Conservation (phyloP, 1,140 invertebrate species). For the Manduca sexta region DNA sequence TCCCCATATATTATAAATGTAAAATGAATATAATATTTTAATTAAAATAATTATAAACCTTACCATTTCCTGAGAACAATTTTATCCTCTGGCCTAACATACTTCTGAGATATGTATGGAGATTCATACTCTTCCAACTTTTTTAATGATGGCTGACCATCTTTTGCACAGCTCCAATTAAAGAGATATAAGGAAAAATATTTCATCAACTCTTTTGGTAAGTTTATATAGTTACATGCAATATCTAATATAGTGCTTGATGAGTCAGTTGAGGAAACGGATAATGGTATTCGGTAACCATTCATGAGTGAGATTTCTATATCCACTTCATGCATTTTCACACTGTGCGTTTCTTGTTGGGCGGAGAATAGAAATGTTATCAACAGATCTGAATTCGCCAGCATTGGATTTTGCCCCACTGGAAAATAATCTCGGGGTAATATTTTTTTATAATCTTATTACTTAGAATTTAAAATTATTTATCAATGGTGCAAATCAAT, state of each 20-base stretch:
- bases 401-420: slow-evolving; percentile 89
- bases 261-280: slow-evolving; percentile 85
- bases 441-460: slow-evolving; percentile 2
- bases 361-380: slow-evolving; percentile 91
- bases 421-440: slow-evolving; percentile 35
- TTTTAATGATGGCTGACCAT: slow-evolving; percentile 84
- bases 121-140: slow-evolving; percentile 97
- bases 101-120: slow-evolving; percentile 90
- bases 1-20: too few relatives aligned
- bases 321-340: slow-evolving; percentile 80
- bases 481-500: too few relatives aligned
- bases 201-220: slow-evolving; percentile 83
- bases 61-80: slow-evolving; percentile 86
- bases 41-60: slow-evolving; percentile 72
- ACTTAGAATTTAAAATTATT: too few relatives aligned
- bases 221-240: slow-evolving; percentile 83
- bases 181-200: slow-evolving; percentile 94
- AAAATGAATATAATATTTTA: too few relatives aligned
- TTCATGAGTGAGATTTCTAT: slow-evolving; percentile 90
- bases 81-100: slow-evolving; percentile 76
- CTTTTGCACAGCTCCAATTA: slow-evolving; percentile 81
- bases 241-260: slow-evolving; percentile 87
- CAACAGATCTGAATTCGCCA: slow-evolving; percentile 86
- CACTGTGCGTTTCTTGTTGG: slow-evolving; percentile 90
- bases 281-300: slow-evolving; percentile 88